Evolutionary conservation across 2,113 vertebrate species (phyloP), one percentile per base, ranked within the genome.

Genomic region (Montifringilla adamsi): DNA sequence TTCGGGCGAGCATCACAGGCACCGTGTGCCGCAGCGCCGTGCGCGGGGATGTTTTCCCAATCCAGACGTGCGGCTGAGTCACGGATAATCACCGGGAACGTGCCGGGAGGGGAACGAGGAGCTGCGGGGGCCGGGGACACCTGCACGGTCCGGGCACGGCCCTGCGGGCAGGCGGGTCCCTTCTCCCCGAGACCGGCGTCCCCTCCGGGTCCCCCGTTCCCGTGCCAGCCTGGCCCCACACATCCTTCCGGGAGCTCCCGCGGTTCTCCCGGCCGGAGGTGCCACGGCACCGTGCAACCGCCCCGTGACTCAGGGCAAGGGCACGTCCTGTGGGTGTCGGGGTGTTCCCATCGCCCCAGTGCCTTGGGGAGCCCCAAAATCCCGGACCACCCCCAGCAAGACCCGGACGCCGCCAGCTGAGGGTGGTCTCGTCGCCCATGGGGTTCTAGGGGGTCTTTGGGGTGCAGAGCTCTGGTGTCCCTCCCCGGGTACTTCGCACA

Each of bases 51-150:
- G 95, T 96, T 95, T 96, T 93, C 62, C 27, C 47, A 60, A 92
- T 75, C 64, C 37, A 96, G 93, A 90, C 35, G 23, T 62, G 90
- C n/a, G 53, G 96, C 93, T 97, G 95, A 95, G 94, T 97, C 98
- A 98, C 77, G 63, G 86, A 80, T 96, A 58, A 77, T 86, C 72
- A 76, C 72, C 53, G 9, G 84, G 84, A 92, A 95, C 75, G 81
- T 88, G 94, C 88, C 47, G 62, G 92, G 68, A 82, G 90, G 67
- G 55, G 78, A 93, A 50, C 22, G 28, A 41, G 79, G 75, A 31
- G 4, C 75, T 17, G 18, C 11, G 50, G 13, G n/a, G 63, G 33
- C 10, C 7, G 0, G 19, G 11, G 41, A 27, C 64, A 82, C 43
- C 89, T 64, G 72, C 62, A 47, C 4, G 1, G 30, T 17, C 23